These are phyloP conservation scores for Tiliacea aurago DNA, from an alignment of 2,888 invertebrate genomes.

Conservation along the genomic window DNA sequence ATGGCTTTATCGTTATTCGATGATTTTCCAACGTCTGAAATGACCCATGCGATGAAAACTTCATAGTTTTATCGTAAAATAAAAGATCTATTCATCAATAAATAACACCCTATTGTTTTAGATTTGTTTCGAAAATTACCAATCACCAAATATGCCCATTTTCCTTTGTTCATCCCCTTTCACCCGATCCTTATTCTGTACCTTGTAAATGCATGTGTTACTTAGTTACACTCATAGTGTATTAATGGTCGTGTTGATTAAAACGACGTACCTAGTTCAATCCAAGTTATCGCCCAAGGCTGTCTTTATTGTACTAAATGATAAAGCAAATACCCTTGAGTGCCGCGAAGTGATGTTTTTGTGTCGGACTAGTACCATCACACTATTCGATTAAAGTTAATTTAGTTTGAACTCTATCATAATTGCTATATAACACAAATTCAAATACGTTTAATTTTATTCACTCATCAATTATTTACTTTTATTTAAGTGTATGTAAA, in stretches of 20 bases:
- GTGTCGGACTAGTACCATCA: constrained; percentile 57
- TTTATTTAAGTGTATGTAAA: constrained; percentile 30
- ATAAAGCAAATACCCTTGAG: constrained; percentile 76
- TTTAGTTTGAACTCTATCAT: constrained; percentile 42
- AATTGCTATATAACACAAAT: constrained; percentile 2
- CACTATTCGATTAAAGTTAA: constrained; percentile 18
- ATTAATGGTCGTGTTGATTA: constrained; percentile 37
- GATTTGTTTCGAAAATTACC: background rate
- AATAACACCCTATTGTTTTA: background rate
- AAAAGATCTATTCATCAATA: background rate
- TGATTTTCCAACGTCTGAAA: background rate
- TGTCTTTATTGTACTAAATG: constrained; percentile 72
- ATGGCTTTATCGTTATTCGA: background rate
- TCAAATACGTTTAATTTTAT: constrained; percentile 15
- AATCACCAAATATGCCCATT: background rate
- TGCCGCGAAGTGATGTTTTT: constrained; percentile 69
- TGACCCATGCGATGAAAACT: background rate
- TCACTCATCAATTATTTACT: constrained; percentile 38
- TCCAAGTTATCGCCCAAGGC: constrained; percentile 63
- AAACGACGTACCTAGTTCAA: constrained; percentile 44
- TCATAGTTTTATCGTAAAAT: background rate
- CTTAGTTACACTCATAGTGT: background rate
- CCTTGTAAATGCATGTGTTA: background rate
- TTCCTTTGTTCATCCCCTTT: background rate
- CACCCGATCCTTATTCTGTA: background rate